Conservation (phyloP, 1,140 invertebrate genomes). For the Epicauta chinensis region DNA sequence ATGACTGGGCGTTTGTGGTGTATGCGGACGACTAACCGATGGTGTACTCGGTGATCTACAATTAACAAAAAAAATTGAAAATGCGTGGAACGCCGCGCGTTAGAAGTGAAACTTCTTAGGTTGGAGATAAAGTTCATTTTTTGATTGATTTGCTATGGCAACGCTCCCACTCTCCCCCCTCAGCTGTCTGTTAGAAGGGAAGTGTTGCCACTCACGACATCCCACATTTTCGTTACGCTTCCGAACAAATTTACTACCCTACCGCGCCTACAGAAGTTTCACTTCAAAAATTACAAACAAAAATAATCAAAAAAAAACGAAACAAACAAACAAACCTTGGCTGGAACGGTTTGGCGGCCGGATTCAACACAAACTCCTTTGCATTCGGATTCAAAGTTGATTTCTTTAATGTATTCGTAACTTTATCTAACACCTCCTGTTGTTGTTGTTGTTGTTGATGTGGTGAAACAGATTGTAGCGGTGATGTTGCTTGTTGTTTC, state of each 20-base stretch:
- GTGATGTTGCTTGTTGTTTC: constrained; percentile 28
- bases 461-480: constrained; percentile 19
- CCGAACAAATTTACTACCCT: no score
- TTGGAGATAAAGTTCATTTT: no score
- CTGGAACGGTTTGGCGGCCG: constrained; percentile 76
- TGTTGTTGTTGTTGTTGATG: constrained; percentile 35
- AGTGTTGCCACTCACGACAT: no score
- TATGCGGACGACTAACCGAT: constrained; percentile 68
- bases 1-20: constrained; percentile 70
- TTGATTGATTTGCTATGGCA: no score
- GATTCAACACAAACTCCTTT: constrained; percentile 79
- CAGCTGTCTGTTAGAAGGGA: no score
- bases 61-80: constrained; percentile 2
- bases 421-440: constrained; percentile 48
- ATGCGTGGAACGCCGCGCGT: no score
- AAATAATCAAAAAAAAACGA: not conserved
- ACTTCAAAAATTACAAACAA: not conserved
- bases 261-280: no score
- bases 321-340: constrained; percentile 42
- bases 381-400: constrained; percentile 82
- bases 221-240: no score
- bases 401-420: constrained; percentile 60
- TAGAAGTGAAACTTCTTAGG: no score
- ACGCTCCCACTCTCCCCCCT: no score
- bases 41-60: constrained; percentile 59